A percentile compares a stretch with the other conserved stretches of the same genome.
These are phyloP conservation scores for Neodiprion virginianus DNA, from an alignment of 1,140 invertebrate genomes.

Conservation along the genomic window DNA sequence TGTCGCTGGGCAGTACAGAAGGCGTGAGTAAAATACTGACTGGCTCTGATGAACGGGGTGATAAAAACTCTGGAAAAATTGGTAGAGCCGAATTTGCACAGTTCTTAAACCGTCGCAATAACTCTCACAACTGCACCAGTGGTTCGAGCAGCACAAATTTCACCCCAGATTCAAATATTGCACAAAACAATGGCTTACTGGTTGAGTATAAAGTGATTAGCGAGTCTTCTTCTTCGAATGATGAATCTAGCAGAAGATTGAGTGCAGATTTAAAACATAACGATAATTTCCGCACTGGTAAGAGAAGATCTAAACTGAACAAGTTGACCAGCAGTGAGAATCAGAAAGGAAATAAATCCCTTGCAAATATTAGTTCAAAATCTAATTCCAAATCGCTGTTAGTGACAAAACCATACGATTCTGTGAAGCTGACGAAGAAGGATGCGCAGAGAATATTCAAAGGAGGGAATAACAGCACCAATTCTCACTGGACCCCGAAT, in stretches of 20 bases:
- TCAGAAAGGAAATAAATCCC: background rate
- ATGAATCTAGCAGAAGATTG: background rate
- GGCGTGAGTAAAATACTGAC: too few species aligned
- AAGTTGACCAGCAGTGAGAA: background rate
- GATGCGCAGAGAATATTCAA: conserved; percentile 26
- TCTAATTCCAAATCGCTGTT: background rate
- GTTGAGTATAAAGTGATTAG: background rate
- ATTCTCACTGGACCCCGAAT: conserved; percentile 18
- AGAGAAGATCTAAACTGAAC: background rate
- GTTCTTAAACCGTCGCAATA: too few species aligned
- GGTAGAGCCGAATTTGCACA: too few species aligned
- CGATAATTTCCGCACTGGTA: background rate
- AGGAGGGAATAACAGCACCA: conserved; percentile 10
- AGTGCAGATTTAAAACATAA: background rate
- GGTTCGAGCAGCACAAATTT: background rate
- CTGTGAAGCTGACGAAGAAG: conserved; percentile 23
- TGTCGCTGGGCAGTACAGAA: background rate
- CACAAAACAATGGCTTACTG: background rate
- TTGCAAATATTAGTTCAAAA: background rate
- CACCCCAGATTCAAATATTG: background rate
- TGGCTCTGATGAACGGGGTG: too few species aligned
- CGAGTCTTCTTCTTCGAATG: background rate
- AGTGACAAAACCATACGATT: conserved; percentile 16
- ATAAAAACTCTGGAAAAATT: too few species aligned
- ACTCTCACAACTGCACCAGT: background rate